Base-by-base conservation (phyloP, 2,113 vertebrate species). In the Phodopus roborovskii region DNA sequence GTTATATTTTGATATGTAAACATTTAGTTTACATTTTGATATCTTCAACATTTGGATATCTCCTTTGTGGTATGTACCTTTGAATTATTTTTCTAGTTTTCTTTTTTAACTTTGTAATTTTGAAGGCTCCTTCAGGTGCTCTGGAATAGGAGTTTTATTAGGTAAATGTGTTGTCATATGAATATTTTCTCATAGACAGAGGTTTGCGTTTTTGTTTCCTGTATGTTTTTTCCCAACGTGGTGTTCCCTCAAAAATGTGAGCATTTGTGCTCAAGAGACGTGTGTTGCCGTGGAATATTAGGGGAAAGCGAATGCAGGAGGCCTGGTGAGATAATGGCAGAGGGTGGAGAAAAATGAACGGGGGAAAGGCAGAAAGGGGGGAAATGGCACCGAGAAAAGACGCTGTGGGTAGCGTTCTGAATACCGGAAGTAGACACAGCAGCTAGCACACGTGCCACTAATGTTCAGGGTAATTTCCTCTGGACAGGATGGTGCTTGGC, bases 221-320 rank as follows among this genome's bases (percentile, higher is more conserved):
- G 0, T 58, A 82, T 96, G 81, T 56, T 96, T 58, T 96, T 77
- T 28, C n/a, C n/a, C 85, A 73, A 73, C 91, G 24, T 92, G 33
- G 1, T 79, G 13, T 17, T 17, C 19, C 42, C 15, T 96, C 16
- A 42, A 77, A 70, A 39, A 3, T 60, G 19, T 81, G 45, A 39
- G 20, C 36, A 26, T 87, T 3, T 20, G 26, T 15, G 16, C 13
- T 15, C 13, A 7, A 74, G 26, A 24, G 1, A 39, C 84, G n/a
- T n/a, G n/a, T 22, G 2, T 78, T 24, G 42, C 3, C n/a, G 11
- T 22, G n/a, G 50, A 60, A 68, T n/a, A 45, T 53, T 26, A 75
- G 15, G 11, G 39, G 66, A 74, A 90, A 53, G 19, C 86, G 11
- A n/a, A 70, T 17, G 16, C 15, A 88, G 60, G 16, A 19, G 15